phyloP scores from a whole-genome alignment of 2,797 vertebrate species.

The Melanotaenia maccullochi region DNA sequence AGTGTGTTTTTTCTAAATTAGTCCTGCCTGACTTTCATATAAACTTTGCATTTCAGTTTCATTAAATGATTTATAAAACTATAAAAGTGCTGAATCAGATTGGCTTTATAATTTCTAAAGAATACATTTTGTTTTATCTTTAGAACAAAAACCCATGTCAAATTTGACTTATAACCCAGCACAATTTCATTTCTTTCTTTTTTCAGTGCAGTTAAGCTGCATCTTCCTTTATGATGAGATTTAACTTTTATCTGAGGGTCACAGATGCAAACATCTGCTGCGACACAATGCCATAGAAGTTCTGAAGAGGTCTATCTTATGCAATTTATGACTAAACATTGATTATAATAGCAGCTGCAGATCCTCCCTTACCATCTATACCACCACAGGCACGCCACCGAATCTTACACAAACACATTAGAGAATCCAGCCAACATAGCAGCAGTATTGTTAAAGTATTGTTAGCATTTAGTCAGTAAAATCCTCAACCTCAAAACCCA shows the following conservation, averaged over 20 bases:
- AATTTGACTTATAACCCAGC: slow-evolving; percentile 12
- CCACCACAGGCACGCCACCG: slow-evolving; percentile 36
- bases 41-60: slow-evolving; percentile 3
- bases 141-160: not conserved
- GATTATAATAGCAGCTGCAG: slow-evolving; percentile 52
- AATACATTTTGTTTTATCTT: slow-evolving; percentile 20
- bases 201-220: not conserved
- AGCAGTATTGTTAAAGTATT: slow-evolving; percentile 26
- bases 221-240: slow-evolving; percentile 21
- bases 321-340: slow-evolving; percentile 44
- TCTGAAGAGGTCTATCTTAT: slow-evolving; percentile 17
- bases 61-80: slow-evolving; percentile 25
- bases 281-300: slow-evolving; percentile 21
- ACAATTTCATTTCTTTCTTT: not conserved
- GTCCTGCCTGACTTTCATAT: slow-evolving; percentile 7
- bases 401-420: slow-evolving; percentile 39
- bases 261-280: slow-evolving; percentile 22
- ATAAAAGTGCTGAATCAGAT: slow-evolving; percentile 29
- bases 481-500: slow-evolving; percentile 51
- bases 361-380: slow-evolving; percentile 36
- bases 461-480: slow-evolving; percentile 47
- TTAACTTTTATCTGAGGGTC: slow-evolving; percentile 1
- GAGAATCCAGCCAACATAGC: slow-evolving; percentile 27
- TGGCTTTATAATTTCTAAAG: slow-evolving; percentile 19
- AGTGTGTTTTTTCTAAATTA: slow-evolving; percentile 21